phyloP scores from a whole-genome alignment of 2,888 invertebrate species.

The Ophion slaviceki region DNA sequence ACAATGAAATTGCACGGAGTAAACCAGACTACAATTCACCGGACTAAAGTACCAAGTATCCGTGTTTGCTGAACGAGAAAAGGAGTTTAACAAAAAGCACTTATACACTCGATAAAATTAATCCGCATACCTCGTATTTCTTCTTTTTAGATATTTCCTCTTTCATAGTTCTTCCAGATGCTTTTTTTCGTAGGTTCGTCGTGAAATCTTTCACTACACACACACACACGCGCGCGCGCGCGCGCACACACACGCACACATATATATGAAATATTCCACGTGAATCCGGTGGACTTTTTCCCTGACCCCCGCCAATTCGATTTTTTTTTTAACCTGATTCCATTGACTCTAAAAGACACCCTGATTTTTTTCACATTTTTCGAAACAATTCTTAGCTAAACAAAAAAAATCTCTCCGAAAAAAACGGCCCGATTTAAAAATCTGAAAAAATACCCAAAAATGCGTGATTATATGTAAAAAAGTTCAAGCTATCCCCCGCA shows the following conservation, averaged over 20 bases:
- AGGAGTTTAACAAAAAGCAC: neutral
- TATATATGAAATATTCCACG: too few relatives aligned
- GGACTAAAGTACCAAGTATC: neutral
- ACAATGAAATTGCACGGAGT: conserved; percentile 66
- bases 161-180: neutral
- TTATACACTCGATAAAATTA: conserved; percentile 50
- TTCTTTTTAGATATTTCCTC: neutral
- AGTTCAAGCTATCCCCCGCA: too few relatives aligned
- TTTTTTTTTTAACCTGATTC: too few relatives aligned
- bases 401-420: too few relatives aligned
- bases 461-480: too few relatives aligned
- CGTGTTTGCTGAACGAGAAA: conserved; percentile 32
- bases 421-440: too few relatives aligned
- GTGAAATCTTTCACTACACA: neutral
- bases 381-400: too few relatives aligned
- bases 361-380: too few relatives aligned
- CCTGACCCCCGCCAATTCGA: too few relatives aligned
- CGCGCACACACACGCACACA: rapidly evolving
- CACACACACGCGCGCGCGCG: rapidly evolving
- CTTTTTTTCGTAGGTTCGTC: neutral
- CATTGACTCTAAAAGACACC: too few relatives aligned
- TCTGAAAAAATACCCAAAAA: too few relatives aligned
- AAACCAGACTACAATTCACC: conserved; percentile 61
- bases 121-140: neutral
- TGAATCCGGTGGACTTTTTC: too few relatives aligned